A percentile compares a stretch with the other conserved stretches of the same genome.
phyloP scores from a whole-genome alignment of 2,888 invertebrate genomes.

The Ennomos quercinarius region DNA sequence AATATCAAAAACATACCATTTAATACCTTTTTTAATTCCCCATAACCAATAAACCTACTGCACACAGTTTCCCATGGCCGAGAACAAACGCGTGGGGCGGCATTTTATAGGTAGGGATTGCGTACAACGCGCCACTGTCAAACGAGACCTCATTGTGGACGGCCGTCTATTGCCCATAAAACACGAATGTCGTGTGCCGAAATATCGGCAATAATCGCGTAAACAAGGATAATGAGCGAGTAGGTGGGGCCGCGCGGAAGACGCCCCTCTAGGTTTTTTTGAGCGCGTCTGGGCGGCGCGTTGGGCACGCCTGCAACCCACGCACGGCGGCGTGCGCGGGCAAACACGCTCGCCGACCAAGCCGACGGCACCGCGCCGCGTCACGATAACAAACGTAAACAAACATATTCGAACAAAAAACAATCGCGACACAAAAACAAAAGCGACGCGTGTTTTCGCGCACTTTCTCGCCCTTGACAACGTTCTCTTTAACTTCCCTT shows the following conservation, averaged over 20 bases:
- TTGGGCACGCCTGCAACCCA: conserved; percentile 27
- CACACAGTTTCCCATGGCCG: conserved; percentile 68
- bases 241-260: conserved; percentile 77
- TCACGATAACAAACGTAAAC: conserved; percentile 62
- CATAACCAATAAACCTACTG: conserved; percentile 49
- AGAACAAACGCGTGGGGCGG: conserved; percentile 78
- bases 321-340: conserved; percentile 67
- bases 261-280: conserved; percentile 82
- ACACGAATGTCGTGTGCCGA: conserved; percentile 67
- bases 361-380: conserved; percentile 73
- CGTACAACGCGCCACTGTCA: conserved; percentile 77
- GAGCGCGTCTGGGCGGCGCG: conserved; percentile 76
- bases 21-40: conserved; percentile 44
- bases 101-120: conserved; percentile 79
- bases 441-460: conserved; percentile 30
- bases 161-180: conserved; percentile 63
- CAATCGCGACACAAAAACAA: conserved; percentile 47
- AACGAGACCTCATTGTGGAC: conserved; percentile 77
- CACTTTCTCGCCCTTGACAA: conserved; percentile 34
- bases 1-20: conserved; percentile 18
- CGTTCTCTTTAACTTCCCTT: conserved; percentile 1
- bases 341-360: conserved; percentile 60
- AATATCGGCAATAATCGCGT: conserved; percentile 79
- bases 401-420: conserved; percentile 48
- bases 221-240: conserved; percentile 81